phyloP scores from a whole-genome alignment of 1,140 invertebrate genomes.

The Orius insidiosus region DNA sequence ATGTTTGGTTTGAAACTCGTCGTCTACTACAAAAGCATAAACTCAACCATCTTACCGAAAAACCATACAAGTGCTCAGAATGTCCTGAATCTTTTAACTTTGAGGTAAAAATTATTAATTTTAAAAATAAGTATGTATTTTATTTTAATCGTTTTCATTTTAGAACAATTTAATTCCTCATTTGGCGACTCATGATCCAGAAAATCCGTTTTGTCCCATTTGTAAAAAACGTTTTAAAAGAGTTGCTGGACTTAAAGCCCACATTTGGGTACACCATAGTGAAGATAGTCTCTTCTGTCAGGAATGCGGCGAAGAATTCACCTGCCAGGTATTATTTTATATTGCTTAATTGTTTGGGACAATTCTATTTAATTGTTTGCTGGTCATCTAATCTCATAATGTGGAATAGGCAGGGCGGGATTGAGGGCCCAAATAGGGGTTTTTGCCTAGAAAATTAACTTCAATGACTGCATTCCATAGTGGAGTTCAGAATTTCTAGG shows the following conservation, averaged over 20 bases:
- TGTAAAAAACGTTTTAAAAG: constrained; percentile 44
- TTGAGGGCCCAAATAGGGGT: too few relatives aligned
- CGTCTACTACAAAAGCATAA: constrained; percentile 31
- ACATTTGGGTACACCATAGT: constrained; percentile 45
- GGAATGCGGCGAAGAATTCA: constrained; percentile 51
- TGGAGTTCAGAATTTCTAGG: too few relatives aligned
- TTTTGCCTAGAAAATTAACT: too few relatives aligned
- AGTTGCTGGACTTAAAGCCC: constrained; percentile 50
- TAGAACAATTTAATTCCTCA: constrained; percentile 41
- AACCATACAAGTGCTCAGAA: constrained; percentile 38
- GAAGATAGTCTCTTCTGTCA: constrained; percentile 49
- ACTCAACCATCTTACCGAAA: constrained; percentile 40
- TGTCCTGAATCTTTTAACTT: constrained; percentile 45
- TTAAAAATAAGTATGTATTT: constrained; percentile 15
- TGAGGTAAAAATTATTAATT: constrained; percentile 27
- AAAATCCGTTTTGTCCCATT: constrained; percentile 43
- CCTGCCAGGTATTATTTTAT: constrained; percentile 35
- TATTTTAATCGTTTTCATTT: constrained; percentile 19
- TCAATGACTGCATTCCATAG: too few relatives aligned
- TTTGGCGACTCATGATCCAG: constrained; percentile 36
- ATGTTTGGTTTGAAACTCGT: constrained; percentile 34
- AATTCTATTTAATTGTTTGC: too few relatives aligned
- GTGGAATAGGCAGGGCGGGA: too few relatives aligned
- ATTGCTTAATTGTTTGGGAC: too few relatives aligned
- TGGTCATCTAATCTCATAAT: too few relatives aligned